phyloP scores from a whole-genome alignment of 2,888 invertebrate species.

The Helleia helle region DNA sequence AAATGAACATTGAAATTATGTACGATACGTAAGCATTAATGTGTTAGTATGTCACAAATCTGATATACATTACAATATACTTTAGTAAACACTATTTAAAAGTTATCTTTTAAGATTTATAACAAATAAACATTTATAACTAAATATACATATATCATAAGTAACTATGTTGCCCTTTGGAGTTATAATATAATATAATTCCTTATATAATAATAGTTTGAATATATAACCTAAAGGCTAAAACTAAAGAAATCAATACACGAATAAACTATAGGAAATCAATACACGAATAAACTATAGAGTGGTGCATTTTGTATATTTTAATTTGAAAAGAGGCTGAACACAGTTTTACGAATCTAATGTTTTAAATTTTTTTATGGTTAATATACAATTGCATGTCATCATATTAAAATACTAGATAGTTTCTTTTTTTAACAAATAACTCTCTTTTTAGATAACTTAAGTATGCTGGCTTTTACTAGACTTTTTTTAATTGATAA shows the following conservation, averaged over 20 bases:
- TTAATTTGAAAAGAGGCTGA: not conserved
- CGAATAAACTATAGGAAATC: no score
- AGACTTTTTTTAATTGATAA: no score
- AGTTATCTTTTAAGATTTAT: constrained; percentile 1
- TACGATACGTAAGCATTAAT: not conserved
- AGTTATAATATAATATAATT: constrained; percentile 13
- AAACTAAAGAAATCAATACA: not conserved
- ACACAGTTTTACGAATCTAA: not conserved
- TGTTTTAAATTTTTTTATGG: no score
- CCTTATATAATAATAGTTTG: not conserved
- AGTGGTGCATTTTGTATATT: not conserved
- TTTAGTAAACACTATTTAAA: not conserved
- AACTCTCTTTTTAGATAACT: no score
- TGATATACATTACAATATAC: constrained; percentile 17
- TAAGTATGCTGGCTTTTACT: no score
- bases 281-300: not conserved
- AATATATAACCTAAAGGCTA: not conserved
- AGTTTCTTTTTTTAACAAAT: no score
- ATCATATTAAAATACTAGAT: no score
- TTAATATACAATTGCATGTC: no score
- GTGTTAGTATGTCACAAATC: constrained; percentile 15
- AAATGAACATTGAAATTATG: not conserved
- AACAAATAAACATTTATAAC: constrained; percentile 20
- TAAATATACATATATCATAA: constrained; percentile 25
- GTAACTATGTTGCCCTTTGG: constrained; percentile 26